These are phyloP conservation scores for Plemyria rubiginata DNA, from an alignment of 2,888 invertebrate species.

Conservation along the genomic window DNA sequence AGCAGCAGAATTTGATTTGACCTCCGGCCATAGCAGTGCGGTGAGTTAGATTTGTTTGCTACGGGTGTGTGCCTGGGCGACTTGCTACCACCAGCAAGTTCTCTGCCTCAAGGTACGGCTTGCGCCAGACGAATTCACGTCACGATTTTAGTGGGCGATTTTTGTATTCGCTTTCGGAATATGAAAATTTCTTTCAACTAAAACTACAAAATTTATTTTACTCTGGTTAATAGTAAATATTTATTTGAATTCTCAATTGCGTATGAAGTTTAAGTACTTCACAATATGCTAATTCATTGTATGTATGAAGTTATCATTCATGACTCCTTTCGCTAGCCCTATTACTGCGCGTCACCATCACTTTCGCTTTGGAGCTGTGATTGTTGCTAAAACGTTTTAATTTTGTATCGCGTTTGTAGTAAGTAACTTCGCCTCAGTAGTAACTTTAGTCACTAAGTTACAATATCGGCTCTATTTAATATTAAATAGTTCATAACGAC, in stretches of 20 bases:
- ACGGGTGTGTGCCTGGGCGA: slow-evolving; percentile 77
- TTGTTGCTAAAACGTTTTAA: slow-evolving; percentile 65
- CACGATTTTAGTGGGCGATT: slow-evolving; percentile 78
- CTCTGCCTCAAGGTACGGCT: slow-evolving; percentile 71
- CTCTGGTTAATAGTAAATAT: slow-evolving; percentile 55
- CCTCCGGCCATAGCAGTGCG: slow-evolving; percentile 26
- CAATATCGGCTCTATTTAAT: slow-evolving; percentile 61
- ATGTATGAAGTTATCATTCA: slow-evolving; percentile 63
- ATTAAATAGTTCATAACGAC: slow-evolving; percentile 52
- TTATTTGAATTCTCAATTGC: slow-evolving; percentile 43
- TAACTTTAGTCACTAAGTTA: slow-evolving; percentile 69
- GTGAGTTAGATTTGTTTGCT: slow-evolving; percentile 46
- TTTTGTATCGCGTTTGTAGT: slow-evolving; percentile 62
- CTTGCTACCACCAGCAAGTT: slow-evolving; percentile 82
- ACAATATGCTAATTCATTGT: slow-evolving; percentile 23
- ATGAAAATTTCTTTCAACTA: slow-evolving; percentile 83
- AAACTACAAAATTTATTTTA: slow-evolving; percentile 51
- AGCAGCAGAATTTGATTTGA: slow-evolving; percentile 20
- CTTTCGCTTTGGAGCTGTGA: slow-evolving; percentile 79
- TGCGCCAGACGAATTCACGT: slow-evolving; percentile 68
- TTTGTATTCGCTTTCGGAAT: slow-evolving; percentile 73
- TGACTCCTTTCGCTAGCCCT: slow-evolving; percentile 67
- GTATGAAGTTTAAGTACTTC: slow-evolving; percentile 15
- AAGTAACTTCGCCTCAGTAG: slow-evolving; percentile 59
- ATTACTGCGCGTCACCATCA: slow-evolving; percentile 64